Evolutionary conservation across 2,888 invertebrate genomes (phyloP).

Genomic region (Sceliomorpha sp.): DNA sequence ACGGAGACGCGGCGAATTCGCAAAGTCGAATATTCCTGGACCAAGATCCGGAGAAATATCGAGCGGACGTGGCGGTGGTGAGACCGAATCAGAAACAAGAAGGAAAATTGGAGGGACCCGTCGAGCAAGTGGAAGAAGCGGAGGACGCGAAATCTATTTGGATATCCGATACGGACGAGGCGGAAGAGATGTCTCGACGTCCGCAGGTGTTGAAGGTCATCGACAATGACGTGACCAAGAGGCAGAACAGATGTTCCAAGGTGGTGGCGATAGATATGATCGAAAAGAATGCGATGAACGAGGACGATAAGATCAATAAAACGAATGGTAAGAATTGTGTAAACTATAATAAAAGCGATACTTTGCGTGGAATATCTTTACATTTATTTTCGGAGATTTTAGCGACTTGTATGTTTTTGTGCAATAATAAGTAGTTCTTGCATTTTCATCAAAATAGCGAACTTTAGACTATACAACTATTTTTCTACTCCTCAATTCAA

Average conservation of each 20-base stretch:
- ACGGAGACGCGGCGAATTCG: slow-evolving; percentile 1
- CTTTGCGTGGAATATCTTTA: too few species aligned
- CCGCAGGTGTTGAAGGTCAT: slow-evolving; percentile 76
- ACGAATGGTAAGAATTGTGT: slow-evolving; percentile 1
- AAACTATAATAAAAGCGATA: too few species aligned
- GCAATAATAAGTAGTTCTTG: too few species aligned
- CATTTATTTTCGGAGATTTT: too few species aligned
- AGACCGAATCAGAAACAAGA: slow-evolving; percentile 34
- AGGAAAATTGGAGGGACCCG: slow-evolving; percentile 6
- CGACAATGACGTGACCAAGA: slow-evolving; percentile 74
- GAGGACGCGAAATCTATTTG: slow-evolving; percentile 70
- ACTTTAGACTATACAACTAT: too few species aligned
- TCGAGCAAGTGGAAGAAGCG: slow-evolving; percentile 62
- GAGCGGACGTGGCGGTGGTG: slow-evolving; percentile 51
- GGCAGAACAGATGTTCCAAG: slow-evolving; percentile 29
- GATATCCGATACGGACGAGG: slow-evolving; percentile 64
- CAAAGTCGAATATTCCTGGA: slow-evolving; percentile 1
- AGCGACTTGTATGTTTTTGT: too few species aligned
- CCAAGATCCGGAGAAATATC: slow-evolving; percentile 32
- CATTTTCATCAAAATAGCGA: too few species aligned
- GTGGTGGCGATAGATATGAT: slow-evolving; percentile 21
- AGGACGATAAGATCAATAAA: slow-evolving; percentile 1
- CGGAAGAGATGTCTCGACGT: slow-evolving; percentile 76
- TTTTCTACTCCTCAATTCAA: too few species aligned
- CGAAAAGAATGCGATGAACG: slow-evolving; percentile 18